Percentiles rank a stretch among this genome's conserved stretches.
phyloP scores from a whole-genome alignment of 2,888 invertebrate genomes.

The Pheosia tremula region DNA sequence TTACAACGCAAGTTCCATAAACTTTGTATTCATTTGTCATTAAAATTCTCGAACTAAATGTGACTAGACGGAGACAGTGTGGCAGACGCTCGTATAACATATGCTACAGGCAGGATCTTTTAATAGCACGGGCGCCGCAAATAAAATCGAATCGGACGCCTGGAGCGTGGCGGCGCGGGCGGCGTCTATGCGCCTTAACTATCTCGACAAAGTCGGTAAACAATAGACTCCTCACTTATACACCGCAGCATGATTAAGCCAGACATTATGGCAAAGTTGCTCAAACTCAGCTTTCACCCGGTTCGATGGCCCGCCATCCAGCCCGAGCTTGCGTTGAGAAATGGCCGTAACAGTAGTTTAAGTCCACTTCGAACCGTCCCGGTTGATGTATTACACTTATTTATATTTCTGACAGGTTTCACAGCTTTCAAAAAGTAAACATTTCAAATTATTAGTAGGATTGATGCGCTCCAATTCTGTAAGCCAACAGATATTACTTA shows the following conservation, averaged over 20 bases:
- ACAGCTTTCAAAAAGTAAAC: conserved; percentile 26
- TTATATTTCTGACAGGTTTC: conserved; percentile 32
- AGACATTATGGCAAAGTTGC: conserved; percentile 35
- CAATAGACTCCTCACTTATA: conserved; percentile 24
- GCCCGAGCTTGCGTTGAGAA: conserved; percentile 41
- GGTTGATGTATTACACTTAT: conserved; percentile 35
- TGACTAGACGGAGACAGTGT: conserved; percentile 54
- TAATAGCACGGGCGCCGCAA: conserved; percentile 70
- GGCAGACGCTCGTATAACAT: conserved; percentile 59
- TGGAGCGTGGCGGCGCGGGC: conserved; percentile 30
- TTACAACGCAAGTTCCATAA: too few species aligned
- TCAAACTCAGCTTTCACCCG: conserved; percentile 57
- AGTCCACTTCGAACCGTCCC: conserved; percentile 43
- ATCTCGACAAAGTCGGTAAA: conserved; percentile 21
- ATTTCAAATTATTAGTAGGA: conserved; percentile 17
- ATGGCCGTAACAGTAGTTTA: conserved; percentile 46
- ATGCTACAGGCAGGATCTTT: conserved; percentile 61
- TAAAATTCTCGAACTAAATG: not conserved
- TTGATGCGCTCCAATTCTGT: conserved; percentile 20
- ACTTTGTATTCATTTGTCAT: not conserved
- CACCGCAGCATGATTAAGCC: conserved; percentile 1
- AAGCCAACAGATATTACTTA: conserved; percentile 14
- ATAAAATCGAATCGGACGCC: conserved; percentile 68
- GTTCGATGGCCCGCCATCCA: conserved; percentile 54
- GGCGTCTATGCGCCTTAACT: conserved; percentile 12